A percentile compares a stretch with the other conserved stretches of the same genome.
Conservation (phyloP, 35 echinoderm and acorn worm species). For the Amphiura filiformis region DNA sequence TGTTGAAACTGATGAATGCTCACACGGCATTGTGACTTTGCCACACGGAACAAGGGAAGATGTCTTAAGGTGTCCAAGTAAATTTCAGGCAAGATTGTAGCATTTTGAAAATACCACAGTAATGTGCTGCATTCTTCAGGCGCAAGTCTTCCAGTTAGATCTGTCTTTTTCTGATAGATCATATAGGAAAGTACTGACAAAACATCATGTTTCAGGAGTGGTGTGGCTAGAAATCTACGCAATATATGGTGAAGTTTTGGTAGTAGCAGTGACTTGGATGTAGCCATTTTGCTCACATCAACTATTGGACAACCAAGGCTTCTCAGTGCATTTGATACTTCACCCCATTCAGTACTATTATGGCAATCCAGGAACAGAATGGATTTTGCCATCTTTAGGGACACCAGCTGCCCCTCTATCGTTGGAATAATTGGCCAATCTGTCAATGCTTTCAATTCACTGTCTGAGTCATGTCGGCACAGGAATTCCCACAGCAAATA, state of each 20-base stretch:
- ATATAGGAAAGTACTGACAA: not conserved
- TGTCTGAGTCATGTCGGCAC: not conserved
- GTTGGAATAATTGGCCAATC: slow-evolving; percentile 28
- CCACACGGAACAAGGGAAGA: not conserved
- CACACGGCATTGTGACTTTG: not conserved
- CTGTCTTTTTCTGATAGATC: not conserved
- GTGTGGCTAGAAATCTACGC: not conserved
- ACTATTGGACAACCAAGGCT: slow-evolving; percentile 6
- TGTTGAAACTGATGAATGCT: not conserved
- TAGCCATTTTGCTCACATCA: not conserved
- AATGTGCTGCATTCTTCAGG: not conserved
- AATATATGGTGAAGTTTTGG: not conserved
- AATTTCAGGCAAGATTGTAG: not conserved
- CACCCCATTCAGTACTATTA: not conserved
- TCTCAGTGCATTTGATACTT: not conserved
- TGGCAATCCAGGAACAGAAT: not conserved
- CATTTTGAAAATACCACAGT: slow-evolving; percentile 13
- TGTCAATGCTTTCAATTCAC: not conserved
- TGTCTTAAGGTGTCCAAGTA: not conserved
- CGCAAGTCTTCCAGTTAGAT: not conserved
- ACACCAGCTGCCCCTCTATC: not conserved
- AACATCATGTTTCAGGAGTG: not conserved
- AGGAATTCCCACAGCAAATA: not conserved
- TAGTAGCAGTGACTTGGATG: not conserved
- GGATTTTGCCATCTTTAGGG: not conserved